Conservation (phyloP, 2,888 invertebrate genomes). For the Embidobia sp. region DNA sequence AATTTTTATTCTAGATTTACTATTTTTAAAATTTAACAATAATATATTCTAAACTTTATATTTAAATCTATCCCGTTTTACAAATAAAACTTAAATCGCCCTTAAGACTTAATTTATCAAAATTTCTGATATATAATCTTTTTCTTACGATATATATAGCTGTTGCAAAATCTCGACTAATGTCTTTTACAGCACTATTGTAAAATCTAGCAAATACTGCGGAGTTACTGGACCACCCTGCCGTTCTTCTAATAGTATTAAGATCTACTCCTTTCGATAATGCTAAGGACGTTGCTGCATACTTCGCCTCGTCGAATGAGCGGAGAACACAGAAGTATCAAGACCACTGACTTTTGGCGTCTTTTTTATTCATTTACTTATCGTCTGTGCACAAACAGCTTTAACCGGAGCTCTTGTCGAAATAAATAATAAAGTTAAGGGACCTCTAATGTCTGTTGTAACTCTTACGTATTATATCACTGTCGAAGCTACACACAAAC, state of each 20-base stretch:
- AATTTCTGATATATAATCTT: no score
- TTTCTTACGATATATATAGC: neutral
- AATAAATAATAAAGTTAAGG: neutral
- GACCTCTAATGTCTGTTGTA: neutral
- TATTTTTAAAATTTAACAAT: no score
- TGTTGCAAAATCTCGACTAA: neutral
- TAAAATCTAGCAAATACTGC: neutral
- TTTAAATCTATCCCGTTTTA: no score
- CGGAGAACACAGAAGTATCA: neutral
- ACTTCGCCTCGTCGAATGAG: no score
- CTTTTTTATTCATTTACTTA: neutral
- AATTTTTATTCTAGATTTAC: neutral
- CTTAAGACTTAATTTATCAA: no score
- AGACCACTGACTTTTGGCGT: neutral
- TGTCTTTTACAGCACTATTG: neutral
- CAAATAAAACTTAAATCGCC: no score
- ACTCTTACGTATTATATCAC: neutral
- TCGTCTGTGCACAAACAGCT: neutral
- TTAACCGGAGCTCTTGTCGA: neutral
- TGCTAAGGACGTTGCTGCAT: neutral
- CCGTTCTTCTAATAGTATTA: constrained; percentile 33
- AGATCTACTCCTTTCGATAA: constrained; percentile 6
- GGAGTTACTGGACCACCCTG: constrained; percentile 33
- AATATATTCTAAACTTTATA: no score
- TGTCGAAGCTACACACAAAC: neutral